These are phyloP conservation scores for Eurytoma californica DNA, from an alignment of 2,888 invertebrate species.

Conservation along the genomic window DNA sequence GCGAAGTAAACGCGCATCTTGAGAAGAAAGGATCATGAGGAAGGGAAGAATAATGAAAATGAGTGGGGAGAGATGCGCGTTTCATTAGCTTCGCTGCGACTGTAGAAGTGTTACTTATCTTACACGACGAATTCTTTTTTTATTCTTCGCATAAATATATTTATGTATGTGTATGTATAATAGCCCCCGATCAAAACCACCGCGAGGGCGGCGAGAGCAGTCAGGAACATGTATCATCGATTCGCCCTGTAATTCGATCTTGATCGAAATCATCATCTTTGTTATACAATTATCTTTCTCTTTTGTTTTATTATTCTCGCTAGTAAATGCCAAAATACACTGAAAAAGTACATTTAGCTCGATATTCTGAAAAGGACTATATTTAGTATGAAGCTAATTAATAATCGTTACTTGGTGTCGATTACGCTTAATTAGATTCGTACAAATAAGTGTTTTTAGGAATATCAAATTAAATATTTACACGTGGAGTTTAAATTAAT, in stretches of 20 bases:
- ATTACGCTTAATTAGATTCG: neutral
- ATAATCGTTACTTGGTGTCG: neutral
- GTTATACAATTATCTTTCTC: slow-evolving; percentile 24
- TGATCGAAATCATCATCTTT: slow-evolving; percentile 33
- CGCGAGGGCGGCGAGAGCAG: slow-evolving; percentile 53
- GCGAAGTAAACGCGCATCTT: slow-evolving; percentile 35
- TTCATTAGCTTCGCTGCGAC: slow-evolving; percentile 36
- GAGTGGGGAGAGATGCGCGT: slow-evolving; percentile 15
- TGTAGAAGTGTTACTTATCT: slow-evolving; percentile 50
- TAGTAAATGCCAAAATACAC: slow-evolving; percentile 27
- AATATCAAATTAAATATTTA: slow-evolving; percentile 32
- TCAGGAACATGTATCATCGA: slow-evolving; percentile 55
- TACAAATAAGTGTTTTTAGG: neutral
- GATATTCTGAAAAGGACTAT: slow-evolving; percentile 15
- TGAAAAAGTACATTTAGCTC: slow-evolving; percentile 43
- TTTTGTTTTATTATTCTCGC: slow-evolving; percentile 21
- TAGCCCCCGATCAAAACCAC: slow-evolving; percentile 43
- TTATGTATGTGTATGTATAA: slow-evolving; percentile 57
- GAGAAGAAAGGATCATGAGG: slow-evolving; percentile 14
- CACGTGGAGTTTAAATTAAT: slow-evolving; percentile 18
- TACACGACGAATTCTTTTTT: slow-evolving; percentile 48
- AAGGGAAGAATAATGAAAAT: neutral
- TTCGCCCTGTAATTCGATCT: slow-evolving; percentile 28
- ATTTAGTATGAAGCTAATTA: neutral
- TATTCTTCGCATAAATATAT: slow-evolving; percentile 53